These are phyloP conservation scores for Choreutis nemorana DNA, from an alignment of 2,888 invertebrate species.

Conservation along the genomic window DNA sequence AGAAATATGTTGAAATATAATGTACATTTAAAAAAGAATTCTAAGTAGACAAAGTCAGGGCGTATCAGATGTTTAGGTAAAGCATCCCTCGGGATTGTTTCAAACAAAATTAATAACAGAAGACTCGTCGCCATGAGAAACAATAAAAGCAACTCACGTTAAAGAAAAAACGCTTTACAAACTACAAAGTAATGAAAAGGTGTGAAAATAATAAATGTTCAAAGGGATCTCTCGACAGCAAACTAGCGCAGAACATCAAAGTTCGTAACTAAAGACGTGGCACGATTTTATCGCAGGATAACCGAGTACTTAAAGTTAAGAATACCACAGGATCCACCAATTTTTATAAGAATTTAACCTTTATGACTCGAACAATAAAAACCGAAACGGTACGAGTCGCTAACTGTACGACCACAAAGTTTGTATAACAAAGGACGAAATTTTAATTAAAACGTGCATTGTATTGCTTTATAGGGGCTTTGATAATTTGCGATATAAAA, in stretches of 20 bases:
- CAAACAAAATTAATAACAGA: too few relatives aligned
- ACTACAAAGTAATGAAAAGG: slow-evolving; percentile 27
- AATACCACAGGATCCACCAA: too few relatives aligned
- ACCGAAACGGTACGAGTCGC: too few relatives aligned
- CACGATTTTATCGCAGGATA: slow-evolving; percentile 25
- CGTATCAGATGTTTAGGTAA: too few relatives aligned
- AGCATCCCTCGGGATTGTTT: too few relatives aligned
- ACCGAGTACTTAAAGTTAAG: too few relatives aligned
- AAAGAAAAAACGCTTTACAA: slow-evolving; percentile 23
- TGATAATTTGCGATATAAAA: slow-evolving; percentile 7
- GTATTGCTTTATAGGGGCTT: slow-evolving; percentile 17
- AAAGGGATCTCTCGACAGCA: slow-evolving; percentile 26
- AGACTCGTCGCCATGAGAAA: slow-evolving; percentile 7
- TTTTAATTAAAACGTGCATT: slow-evolving; percentile 43
- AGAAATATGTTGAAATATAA: background rate
- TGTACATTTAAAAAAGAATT: background rate
- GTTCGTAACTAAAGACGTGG: slow-evolving; percentile 38
- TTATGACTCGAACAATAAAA: too few relatives aligned
- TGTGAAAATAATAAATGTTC: slow-evolving; percentile 35
- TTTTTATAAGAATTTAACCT: too few relatives aligned
- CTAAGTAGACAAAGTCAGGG: too few relatives aligned
- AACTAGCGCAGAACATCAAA: slow-evolving; percentile 35
- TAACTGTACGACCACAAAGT: slow-evolving; percentile 4
- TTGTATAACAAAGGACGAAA: slow-evolving; percentile 31
- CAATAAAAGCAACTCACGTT: slow-evolving; percentile 11